Evolutionary conservation across 2,888 invertebrate species (phyloP), one percentile per base, ranked within the genome.

Genomic region (Empis livida): DNA sequence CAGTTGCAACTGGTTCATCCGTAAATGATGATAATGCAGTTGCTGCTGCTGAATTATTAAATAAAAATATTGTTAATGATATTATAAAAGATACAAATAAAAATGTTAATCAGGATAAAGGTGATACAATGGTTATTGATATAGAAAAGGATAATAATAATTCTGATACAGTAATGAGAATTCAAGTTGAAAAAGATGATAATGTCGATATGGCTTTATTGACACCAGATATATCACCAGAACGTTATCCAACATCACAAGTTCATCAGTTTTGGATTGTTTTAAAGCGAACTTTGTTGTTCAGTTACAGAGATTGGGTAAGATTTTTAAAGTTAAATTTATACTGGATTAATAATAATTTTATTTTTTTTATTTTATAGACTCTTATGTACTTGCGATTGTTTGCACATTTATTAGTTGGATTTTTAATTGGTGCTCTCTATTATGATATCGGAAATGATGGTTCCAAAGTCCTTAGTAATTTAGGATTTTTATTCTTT

Each of bases 391-490:
- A 93, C 65, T 78, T 96, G 51, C 84, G 96, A 49, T 73, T 96
- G 50, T 88, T 93, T 71, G 94, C 95, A 5, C 95, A 96, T 67
- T 79, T 96, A 53, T 73, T 91, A 53, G 94, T 96, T 46, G 96
- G 94, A 6, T 82, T 92, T 59, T 74, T 96, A 53, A 96, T 96
- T 65, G 96, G 95, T 51, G 85, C 93, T 46, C 77, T 96, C 53
- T 96, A 96, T 72, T 92, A 91, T 68, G 88, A 92, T 65, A 94
- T 92, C 62, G 95, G 95, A 51, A 87, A 96, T 64, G 94, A 96
- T 70, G 95, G 93, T 57, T 85, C 88, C 57, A 95, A 95, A 71
- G 93, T 94, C 50, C 80, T 94, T 53, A 94, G 93, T 64, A 97
- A 97, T 70, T 81, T 94, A 56, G 95, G 94, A 52, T 95, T 93